A percentile compares a stretch with the other conserved stretches of the same genome.
These are phyloP conservation scores for Melanogrammus aeglefinus DNA, from an alignment of 2,797 vertebrate genomes.

Conservation along the genomic window DNA sequence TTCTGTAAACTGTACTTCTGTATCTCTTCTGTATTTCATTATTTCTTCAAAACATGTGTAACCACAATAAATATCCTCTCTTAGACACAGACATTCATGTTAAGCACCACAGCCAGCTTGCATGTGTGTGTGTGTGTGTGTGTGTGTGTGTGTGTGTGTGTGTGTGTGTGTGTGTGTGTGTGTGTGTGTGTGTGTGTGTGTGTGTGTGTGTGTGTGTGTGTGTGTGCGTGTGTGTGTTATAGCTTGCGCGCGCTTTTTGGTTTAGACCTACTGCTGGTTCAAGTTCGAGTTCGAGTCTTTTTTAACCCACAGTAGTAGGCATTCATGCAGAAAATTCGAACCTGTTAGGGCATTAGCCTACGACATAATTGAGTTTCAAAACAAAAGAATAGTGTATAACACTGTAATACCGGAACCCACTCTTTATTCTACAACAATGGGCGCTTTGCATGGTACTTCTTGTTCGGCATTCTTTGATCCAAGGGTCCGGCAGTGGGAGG, in stretches of 20 bases:
- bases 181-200: not conserved
- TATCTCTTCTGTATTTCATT: not conserved
- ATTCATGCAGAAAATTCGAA: not conserved
- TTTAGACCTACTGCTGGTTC: too few species aligned
- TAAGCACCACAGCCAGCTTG: not conserved
- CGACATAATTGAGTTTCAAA: not conserved
- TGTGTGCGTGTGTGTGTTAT: too few species aligned
- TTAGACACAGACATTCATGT: not conserved
- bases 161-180: too few species aligned
- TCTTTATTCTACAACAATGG: not conserved
- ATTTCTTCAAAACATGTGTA: not conserved
- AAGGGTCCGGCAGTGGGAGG: not conserved
- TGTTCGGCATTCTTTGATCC: not conserved
- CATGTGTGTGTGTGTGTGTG: not conserved
- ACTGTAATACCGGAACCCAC: not conserved
- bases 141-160: too few species aligned
- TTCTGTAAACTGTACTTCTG: not conserved
- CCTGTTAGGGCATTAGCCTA: not conserved
- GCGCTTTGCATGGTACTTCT: not conserved
- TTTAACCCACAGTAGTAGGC: not conserved
- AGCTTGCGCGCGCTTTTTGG: not conserved
- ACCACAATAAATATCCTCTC: not conserved
- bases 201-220: not conserved
- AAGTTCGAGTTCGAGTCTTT: too few species aligned
- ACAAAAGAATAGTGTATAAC: not conserved